Evolutionary conservation across 2,113 vertebrate species (phyloP), one percentile per base, ranked within the genome.

Genomic region (Antennarius striatus): DNA sequence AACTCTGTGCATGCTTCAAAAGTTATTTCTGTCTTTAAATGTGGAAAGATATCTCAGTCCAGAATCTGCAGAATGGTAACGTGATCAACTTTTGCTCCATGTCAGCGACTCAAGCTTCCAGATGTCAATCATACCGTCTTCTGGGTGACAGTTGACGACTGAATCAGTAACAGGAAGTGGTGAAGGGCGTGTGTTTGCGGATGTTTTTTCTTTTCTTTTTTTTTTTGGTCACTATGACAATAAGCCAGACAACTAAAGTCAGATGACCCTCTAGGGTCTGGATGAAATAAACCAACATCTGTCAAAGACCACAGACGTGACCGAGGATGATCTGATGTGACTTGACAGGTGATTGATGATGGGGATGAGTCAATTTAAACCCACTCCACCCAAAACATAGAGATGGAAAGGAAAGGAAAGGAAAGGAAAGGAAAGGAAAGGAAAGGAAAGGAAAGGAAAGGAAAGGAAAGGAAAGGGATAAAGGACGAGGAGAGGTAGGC

Each of bases 251-350:
- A 66, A 80, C 55, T 69, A 72, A 36, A 36, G 32, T 36, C 32
- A 36, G 32, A 36, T 4, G 32, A 36, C 32, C 32, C 32, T 36
- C 32, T 22, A 36, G 32, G 32, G 32, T 36, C 5, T 36, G 32
- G 32, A 36, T 36, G 32, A 36, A 36, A 36, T 36, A 4, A 36
- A 22, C 22, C 22, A 22, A 22, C 22, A 22, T 22, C 39, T 40
- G 39, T 58, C 56, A 42, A 49, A 74, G 69, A 80, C 55, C 67
- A 70, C 77, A 53, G 57, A 70, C 48, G 73, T 51, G 45, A 69
- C 61, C 45, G 16, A 53, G 73, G 47, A 32, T 55, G 6, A 1
- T 50, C 63, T 55, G 53, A 73, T 63, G 68, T 76, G 59, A 47
- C 62, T 46, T 46, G 58, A 73, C 39, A 17, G 58, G 8, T 66